Percentiles rank a stretch among this genome's conserved stretches.
phyloP scores from a whole-genome alignment of 2,888 invertebrate genomes.

The Drosophila yooni region DNA sequence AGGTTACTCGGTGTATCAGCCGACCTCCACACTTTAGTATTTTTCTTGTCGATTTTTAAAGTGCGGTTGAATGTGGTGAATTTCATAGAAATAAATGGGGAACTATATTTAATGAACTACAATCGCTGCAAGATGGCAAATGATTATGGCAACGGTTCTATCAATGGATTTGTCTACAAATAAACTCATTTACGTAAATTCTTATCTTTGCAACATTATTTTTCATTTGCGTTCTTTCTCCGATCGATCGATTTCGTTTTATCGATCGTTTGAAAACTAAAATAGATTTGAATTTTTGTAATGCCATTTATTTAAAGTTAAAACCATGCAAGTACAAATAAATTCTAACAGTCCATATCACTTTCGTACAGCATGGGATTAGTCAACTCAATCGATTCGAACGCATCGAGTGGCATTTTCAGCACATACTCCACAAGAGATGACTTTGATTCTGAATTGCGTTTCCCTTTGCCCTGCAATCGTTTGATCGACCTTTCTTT shows the following conservation, averaged over 20 bases:
- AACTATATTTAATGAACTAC: neutral
- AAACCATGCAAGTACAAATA: neutral
- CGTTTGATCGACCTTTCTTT: neutral
- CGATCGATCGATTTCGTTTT: neutral
- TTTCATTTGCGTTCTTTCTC: neutral
- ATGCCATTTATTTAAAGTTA: neutral
- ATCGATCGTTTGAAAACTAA: neutral
- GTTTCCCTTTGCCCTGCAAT: neutral
- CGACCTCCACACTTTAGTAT: slow-evolving; percentile 13
- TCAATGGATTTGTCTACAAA: neutral
- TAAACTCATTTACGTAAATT: neutral
- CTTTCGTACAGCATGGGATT: neutral
- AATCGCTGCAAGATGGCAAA: neutral
- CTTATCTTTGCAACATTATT: neutral
- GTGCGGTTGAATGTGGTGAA: neutral
- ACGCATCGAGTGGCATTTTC: neutral
- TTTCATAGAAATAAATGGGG: neutral
- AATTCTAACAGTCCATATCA: neutral
- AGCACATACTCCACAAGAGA: neutral
- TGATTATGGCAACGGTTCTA: neutral
- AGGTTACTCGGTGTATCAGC: neutral
- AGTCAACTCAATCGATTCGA: neutral
- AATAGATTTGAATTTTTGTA: neutral
- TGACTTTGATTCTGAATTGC: neutral
- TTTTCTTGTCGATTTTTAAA: neutral